A percentile compares a stretch with the other conserved stretches of the same genome.
Evolutionary conservation across 2,888 invertebrate species (phyloP).

Genomic region (Drosophila paranaensis): DNA sequence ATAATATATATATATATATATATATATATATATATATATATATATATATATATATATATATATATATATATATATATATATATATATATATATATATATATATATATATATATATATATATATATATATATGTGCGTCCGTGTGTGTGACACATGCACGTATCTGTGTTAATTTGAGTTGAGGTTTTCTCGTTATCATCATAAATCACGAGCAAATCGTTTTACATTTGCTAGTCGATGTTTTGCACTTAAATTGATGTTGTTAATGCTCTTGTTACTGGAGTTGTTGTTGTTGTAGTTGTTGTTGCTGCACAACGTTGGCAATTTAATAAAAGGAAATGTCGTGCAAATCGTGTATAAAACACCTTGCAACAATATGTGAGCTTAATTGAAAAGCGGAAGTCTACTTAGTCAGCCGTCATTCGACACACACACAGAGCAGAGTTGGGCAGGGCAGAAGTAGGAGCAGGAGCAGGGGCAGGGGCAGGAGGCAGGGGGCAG

Average conservation of each 20-base stretch:
- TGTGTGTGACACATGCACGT: background rate
- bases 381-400: conserved; percentile 80
- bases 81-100: no score
- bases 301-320: conserved; percentile 35
- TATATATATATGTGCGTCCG: no score
- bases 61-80: no score
- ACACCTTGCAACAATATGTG: conserved; percentile 76
- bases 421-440: conserved; percentile 30
- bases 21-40: no score
- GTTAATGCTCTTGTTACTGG: conserved; percentile 15
- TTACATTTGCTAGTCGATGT: conserved; percentile 12
- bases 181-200: background rate
- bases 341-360: conserved; percentile 80
- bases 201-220: conserved; percentile 13
- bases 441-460: no score
- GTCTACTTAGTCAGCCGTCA: conserved; percentile 71
- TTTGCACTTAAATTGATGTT: conserved; percentile 23
- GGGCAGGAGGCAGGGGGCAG: background rate
- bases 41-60: no score
- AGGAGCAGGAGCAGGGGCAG: background rate
- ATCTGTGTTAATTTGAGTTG: background rate
- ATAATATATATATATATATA: no score
- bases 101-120: no score
- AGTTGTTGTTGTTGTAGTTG: conserved; percentile 4
- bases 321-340: conserved; percentile 69